These are phyloP conservation scores for Calypte anna DNA, from an alignment of 2,113 vertebrate species.

Conservation along the genomic window DNA sequence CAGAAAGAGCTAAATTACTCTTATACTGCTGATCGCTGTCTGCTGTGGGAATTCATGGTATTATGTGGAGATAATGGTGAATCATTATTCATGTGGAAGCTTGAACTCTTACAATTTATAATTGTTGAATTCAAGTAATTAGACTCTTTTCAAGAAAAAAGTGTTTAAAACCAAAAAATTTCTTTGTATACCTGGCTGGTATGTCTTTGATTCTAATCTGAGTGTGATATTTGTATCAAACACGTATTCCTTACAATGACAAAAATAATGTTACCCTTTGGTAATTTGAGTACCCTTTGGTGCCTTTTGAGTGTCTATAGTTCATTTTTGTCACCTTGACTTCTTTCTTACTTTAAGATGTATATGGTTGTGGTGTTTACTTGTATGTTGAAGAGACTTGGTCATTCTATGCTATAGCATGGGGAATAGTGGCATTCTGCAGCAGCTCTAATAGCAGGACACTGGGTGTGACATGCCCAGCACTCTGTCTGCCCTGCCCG, in stretches of 20 bases:
- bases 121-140: neutral
- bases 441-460: neutral
- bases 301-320: neutral
- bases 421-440: neutral
- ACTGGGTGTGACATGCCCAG: neutral
- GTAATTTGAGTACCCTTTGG: too few species aligned
- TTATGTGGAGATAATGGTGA: neutral
- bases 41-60: neutral
- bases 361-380: neutral
- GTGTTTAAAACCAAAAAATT: accelerated
- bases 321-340: neutral
- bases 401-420: neutral
- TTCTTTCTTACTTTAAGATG: neutral
- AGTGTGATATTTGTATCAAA: neutral
- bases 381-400: neutral
- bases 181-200: neutral
- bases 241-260: neutral
- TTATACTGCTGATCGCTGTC: neutral
- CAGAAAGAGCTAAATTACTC: neutral
- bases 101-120: neutral
- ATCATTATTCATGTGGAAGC: neutral
- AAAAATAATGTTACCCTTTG: neutral
- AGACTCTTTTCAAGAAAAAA: neutral
- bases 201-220: neutral
- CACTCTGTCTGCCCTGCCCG: neutral